Percentiles rank a stretch among this genome's conserved stretches.
Conservation (phyloP, 2,888 invertebrate genomes). For the Notodonta ziczac region DNA sequence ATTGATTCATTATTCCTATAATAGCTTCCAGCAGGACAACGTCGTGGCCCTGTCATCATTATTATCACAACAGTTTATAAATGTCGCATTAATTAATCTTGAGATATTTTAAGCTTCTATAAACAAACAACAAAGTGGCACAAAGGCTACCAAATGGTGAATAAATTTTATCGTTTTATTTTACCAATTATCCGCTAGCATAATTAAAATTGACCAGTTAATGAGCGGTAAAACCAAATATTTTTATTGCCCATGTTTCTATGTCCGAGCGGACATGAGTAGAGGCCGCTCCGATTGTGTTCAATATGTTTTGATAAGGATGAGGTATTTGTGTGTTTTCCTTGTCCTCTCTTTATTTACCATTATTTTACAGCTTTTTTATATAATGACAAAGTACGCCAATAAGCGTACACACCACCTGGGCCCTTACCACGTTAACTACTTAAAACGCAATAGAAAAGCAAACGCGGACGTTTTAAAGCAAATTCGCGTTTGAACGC, state of each 20-base stretch:
- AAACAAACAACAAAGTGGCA: conserved; percentile 23
- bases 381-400: too few species aligned
- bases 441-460: too few species aligned
- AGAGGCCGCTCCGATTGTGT: conserved; percentile 24
- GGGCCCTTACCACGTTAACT: too few species aligned
- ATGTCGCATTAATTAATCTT: conserved; percentile 8
- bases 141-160: conserved; percentile 21
- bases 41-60: not conserved
- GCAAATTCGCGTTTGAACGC: too few species aligned
- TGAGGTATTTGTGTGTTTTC: conserved; percentile 43
- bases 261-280: conserved; percentile 13
- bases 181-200: conserved; percentile 32
- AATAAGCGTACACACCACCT: too few species aligned
- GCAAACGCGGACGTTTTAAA: too few species aligned
- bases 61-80: not conserved
- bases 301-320: conserved; percentile 32
- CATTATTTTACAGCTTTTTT: conserved; percentile 13
- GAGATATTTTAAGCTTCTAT: conserved; percentile 17
- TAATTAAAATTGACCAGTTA: conserved; percentile 34
- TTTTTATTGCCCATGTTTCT: conserved; percentile 30
- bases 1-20: not conserved
- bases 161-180: conserved; percentile 21
- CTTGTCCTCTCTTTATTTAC: conserved; percentile 42
- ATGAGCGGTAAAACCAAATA: conserved; percentile 31
- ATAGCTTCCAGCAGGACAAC: not conserved